Percentiles rank a stretch among this genome's conserved stretches.
Evolutionary conservation across 2,888 invertebrate species (phyloP).

Genomic region (Neocrepidodera transversa): DNA sequence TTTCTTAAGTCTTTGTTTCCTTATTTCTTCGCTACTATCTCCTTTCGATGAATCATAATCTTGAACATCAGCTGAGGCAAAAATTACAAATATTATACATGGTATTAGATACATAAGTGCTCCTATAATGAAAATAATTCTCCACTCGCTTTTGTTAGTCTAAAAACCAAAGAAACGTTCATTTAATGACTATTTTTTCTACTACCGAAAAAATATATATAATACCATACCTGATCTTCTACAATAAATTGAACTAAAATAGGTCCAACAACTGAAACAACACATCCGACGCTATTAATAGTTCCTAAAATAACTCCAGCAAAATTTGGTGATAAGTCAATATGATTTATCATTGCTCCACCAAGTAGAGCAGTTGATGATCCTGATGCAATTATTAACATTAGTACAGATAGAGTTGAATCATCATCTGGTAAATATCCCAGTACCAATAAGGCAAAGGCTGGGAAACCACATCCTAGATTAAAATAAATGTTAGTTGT

Average conservation of each 20-base stretch:
- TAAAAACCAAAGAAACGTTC: conserved; percentile 18
- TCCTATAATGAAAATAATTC: conserved; percentile 39
- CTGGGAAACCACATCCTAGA: conserved; percentile 13
- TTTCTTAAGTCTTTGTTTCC: conserved; percentile 13
- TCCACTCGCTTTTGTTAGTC: conserved; percentile 38
- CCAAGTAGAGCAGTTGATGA: not conserved
- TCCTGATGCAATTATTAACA: conserved; percentile 14
- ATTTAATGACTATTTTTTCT: too few relatives aligned
- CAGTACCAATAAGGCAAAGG: conserved; percentile 6
- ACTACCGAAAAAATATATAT: too few relatives aligned
- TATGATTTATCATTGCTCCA: conserved; percentile 18
- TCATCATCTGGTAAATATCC: conserved; percentile 7
- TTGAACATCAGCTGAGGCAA: conserved; percentile 23
- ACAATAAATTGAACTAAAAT: conserved; percentile 17
- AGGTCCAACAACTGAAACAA: conserved; percentile 20
- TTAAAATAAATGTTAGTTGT: conserved; percentile 2
- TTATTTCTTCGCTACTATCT: not conserved
- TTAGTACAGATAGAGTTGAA: conserved; percentile 14
- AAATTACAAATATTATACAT: conserved; percentile 5
- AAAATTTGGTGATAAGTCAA: conserved; percentile 26
- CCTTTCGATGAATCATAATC: not conserved
- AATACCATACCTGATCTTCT: conserved; percentile 6
- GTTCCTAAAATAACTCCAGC: conserved; percentile 23
- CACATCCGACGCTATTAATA: conserved; percentile 1
- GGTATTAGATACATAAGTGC: conserved; percentile 28